Evolutionary conservation across 2,888 invertebrate genomes (phyloP).

Genomic region (Nephrocerus scutellatus): DNA sequence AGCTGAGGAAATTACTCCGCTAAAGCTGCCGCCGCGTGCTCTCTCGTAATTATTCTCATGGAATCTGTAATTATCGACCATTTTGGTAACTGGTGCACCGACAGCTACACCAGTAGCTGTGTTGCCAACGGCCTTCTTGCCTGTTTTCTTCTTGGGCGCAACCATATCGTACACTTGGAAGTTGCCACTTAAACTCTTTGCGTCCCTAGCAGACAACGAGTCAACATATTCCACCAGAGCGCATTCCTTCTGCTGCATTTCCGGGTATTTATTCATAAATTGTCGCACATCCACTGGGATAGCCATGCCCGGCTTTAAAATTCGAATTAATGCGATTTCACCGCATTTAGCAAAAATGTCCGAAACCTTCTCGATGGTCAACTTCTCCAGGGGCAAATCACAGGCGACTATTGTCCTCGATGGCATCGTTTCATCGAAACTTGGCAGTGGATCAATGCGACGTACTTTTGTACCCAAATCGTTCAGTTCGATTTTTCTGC

Average conservation of each 20-base stretch:
- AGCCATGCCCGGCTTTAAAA: conserved; percentile 81
- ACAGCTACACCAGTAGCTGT: conserved; percentile 37
- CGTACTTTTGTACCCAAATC: conserved; percentile 84
- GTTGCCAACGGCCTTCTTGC: conserved; percentile 53
- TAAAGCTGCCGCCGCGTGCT: conserved; percentile 44
- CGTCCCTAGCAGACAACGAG: conserved; percentile 77
- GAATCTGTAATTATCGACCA: conserved; percentile 56
- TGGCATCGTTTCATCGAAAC: conserved; percentile 86
- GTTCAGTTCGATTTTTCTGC: conserved; percentile 78
- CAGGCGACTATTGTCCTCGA: conserved; percentile 86
- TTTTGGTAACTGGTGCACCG: conserved; percentile 51
- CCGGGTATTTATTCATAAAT: conserved; percentile 84
- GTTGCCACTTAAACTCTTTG: conserved; percentile 57
- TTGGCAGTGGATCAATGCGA: conserved; percentile 75
- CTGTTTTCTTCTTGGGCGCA: conserved; percentile 67
- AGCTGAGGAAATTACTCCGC: conserved; percentile 45
- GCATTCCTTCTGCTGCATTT: conserved; percentile 76
- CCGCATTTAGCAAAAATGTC: conserved; percentile 83
- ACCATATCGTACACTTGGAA: conserved; percentile 74
- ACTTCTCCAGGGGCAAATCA: conserved; percentile 74
- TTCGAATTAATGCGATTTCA: conserved; percentile 81
- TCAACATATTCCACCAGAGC: conserved; percentile 87
- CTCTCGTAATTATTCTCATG: conserved; percentile 44
- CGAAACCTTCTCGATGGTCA: conserved; percentile 85
- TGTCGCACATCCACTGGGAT: conserved; percentile 86